Conservation (phyloP, 2,888 invertebrate genomes). For the Sesamia inferens region DNA sequence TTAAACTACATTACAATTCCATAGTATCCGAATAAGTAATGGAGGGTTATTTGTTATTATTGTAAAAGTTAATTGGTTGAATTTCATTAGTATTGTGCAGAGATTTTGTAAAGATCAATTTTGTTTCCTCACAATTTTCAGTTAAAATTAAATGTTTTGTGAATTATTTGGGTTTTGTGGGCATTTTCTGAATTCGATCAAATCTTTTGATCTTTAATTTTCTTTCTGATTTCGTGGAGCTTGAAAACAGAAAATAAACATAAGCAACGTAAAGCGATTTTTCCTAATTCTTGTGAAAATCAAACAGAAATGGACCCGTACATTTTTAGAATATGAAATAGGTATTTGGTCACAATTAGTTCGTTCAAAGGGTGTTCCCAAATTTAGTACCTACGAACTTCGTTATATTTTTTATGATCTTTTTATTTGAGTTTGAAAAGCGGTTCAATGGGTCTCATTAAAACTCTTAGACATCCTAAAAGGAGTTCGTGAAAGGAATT, state of each 20-base stretch:
- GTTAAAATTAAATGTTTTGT: conserved; percentile 6
- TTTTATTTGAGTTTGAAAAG: conserved; percentile 85
- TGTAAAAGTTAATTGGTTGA: conserved; percentile 7
- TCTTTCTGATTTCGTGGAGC: neutral
- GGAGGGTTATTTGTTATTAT: conserved; percentile 16
- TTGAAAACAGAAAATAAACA: conserved; percentile 6
- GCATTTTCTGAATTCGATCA: conserved; percentile 5
- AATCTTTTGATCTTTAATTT: conserved; percentile 16
- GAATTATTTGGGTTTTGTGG: neutral
- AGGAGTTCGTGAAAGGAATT: conserved; percentile 78
- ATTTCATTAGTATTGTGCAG: neutral
- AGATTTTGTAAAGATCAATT: conserved; percentile 5
- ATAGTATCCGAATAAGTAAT: conserved; percentile 9
- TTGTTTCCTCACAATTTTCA: conserved; percentile 13
- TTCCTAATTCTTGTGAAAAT: conserved; percentile 32
- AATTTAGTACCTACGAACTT: conserved; percentile 68
- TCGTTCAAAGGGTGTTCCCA: conserved; percentile 59
- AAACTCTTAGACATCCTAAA: conserved; percentile 81
- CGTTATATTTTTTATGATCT: conserved; percentile 83
- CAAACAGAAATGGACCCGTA: conserved; percentile 70
- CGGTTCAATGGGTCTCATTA: conserved; percentile 84
- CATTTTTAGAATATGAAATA: conserved; percentile 81
- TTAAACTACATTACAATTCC: conserved; percentile 25
- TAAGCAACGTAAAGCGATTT: conserved; percentile 7
- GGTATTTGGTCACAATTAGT: conserved; percentile 82